Percentiles rank a stretch among this genome's conserved stretches.
Conservation (phyloP, 2,113 vertebrate genomes). For the Phoxinus phoxinus region DNA sequence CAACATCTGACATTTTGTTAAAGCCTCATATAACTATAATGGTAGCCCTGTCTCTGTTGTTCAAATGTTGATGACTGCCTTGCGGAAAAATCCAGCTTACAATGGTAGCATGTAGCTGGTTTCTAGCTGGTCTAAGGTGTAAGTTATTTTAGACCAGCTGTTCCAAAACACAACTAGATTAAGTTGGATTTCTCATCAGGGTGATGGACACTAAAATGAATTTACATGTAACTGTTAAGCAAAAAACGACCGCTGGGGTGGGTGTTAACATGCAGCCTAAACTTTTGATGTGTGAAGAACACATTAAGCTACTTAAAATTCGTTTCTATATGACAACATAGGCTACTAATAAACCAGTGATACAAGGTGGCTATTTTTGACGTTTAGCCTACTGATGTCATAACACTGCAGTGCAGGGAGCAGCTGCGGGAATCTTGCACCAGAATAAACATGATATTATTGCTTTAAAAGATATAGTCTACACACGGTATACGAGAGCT, state of each 20-base stretch:
- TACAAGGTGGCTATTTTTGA: neutral
- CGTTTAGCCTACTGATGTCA: conserved; percentile 2
- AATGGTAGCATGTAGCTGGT: neutral
- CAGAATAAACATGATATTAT: neutral
- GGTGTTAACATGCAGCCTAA: neutral
- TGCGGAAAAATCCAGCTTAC: neutral
- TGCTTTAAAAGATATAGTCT: neutral
- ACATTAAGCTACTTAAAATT: neutral
- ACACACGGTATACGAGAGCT: no score
- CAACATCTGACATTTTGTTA: neutral
- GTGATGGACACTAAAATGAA: neutral
- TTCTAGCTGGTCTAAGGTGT: neutral
- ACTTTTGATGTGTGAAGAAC: neutral
- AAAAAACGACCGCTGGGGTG: neutral
- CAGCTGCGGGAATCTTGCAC: neutral
- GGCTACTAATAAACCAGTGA: neutral
- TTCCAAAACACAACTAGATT: neutral
- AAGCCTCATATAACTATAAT: neutral
- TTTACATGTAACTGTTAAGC: neutral
- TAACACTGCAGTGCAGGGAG: conserved; percentile 25
- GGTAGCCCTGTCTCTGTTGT: neutral
- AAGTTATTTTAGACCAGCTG: neutral
- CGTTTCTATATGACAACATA: neutral
- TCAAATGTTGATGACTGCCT: neutral
- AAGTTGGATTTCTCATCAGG: neutral